Percentiles rank a stretch among this genome's conserved stretches.
Conservation (phyloP, 1,140 invertebrate species). For the Tyrophagus putrescentiae region DNA sequence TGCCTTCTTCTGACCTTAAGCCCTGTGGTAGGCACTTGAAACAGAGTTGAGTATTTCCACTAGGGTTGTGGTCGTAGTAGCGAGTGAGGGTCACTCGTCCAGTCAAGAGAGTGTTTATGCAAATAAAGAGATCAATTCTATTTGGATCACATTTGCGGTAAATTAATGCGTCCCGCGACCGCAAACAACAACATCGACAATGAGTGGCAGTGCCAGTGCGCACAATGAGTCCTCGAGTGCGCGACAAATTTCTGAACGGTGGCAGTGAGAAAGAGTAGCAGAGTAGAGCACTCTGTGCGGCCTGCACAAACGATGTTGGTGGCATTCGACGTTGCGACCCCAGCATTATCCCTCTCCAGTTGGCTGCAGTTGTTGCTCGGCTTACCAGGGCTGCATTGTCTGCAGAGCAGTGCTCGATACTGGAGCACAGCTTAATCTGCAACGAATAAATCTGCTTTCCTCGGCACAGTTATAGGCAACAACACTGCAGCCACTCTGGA, state of each 20-base stretch:
- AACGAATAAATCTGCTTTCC: constrained; percentile 11
- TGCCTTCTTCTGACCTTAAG: no score
- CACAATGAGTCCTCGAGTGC: not conserved
- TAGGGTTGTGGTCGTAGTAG: no score
- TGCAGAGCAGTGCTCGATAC: no score
- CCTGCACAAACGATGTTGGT: not conserved
- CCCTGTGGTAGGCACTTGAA: no score
- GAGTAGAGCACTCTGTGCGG: not conserved
- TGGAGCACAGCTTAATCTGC: not conserved
- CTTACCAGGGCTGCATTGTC: no score
- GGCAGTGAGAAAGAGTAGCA: not conserved
- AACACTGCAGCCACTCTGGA: no score
- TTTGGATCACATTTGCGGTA: constrained; percentile 10
- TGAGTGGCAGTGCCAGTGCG: not conserved
- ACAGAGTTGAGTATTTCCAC: no score
- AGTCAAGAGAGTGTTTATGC: constrained; percentile 14
- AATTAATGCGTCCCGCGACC: constrained; percentile 9
- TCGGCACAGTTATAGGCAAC: not conserved
- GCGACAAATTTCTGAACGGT: not conserved
- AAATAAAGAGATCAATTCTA: constrained; percentile 15
- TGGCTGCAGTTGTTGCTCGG: no score
- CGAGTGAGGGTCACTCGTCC: not conserved
- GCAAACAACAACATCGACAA: constrained; percentile 13
- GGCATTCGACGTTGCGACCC: not conserved
- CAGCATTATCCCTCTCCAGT: no score